Percentiles rank a stretch among this genome's conserved stretches.
phyloP scores from a whole-genome alignment of 2,888 invertebrate species.

The Hemaris fuciformis region DNA sequence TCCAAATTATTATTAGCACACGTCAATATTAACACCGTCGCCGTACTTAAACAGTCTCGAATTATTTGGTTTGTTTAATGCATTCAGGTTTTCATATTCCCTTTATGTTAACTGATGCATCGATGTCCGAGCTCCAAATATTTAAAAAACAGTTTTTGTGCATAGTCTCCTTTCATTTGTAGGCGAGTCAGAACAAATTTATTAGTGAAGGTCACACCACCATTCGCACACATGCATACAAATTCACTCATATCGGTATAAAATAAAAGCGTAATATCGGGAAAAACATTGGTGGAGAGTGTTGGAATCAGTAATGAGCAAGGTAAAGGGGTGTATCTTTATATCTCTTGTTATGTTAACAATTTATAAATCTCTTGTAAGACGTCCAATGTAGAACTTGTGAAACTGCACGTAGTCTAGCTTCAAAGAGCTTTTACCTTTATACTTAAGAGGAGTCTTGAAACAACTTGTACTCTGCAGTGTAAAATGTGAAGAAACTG shows the following conservation, averaged over 20 bases:
- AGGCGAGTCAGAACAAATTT: background rate
- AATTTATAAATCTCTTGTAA: background rate
- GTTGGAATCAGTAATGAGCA: too few species aligned
- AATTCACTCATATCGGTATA: too few species aligned
- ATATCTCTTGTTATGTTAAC: background rate
- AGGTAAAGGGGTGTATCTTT: background rate
- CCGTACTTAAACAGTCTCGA: background rate
- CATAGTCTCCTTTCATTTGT: background rate
- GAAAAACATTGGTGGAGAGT: too few species aligned
- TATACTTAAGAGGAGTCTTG: slow-evolving; percentile 12
- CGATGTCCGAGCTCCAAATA: background rate
- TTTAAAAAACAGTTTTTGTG: background rate
- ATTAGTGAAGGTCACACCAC: too few species aligned
- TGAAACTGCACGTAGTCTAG: background rate
- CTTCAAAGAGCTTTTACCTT: slow-evolving; percentile 13
- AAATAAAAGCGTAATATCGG: too few species aligned
- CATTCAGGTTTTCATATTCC: background rate
- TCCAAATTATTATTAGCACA: background rate
- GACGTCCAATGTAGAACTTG: slow-evolving; percentile 8
- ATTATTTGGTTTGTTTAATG: background rate
- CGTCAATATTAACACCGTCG: background rate
- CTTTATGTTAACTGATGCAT: background rate
- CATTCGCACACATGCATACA: too few species aligned
- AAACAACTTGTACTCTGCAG: background rate
- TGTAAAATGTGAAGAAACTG: background rate